These are phyloP conservation scores for Naja naja DNA, from an alignment of 2,113 vertebrate species.

Conservation along the genomic window DNA sequence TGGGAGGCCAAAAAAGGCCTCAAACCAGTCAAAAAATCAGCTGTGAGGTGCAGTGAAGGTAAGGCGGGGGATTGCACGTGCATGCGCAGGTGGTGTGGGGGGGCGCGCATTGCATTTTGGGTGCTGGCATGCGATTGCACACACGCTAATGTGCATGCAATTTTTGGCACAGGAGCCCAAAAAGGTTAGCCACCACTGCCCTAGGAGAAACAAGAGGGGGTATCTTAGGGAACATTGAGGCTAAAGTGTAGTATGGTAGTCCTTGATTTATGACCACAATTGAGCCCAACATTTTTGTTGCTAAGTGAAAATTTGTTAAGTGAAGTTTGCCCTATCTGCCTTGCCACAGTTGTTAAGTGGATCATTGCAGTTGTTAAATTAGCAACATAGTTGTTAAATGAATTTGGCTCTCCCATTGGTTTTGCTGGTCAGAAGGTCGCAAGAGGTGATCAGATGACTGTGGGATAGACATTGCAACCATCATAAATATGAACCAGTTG, in stretches of 20 bases:
- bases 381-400: not conserved
- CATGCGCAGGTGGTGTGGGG: too few species aligned
- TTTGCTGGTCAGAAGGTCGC: not conserved
- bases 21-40: too few species aligned
- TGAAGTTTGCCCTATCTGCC: not conserved
- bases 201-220: not conserved
- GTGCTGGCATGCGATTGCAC: too few species aligned
- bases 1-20: too few species aligned
- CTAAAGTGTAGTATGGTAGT: not conserved
- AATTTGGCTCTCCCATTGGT: not conserved
- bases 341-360: too few species aligned
- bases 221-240: not conserved
- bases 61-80: too few species aligned
- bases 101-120: too few species aligned
- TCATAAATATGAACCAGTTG: not conserved
- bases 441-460: not conserved
- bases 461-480: fast-evolving
- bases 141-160: too few species aligned
- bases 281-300: not conserved
- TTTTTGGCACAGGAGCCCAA: too few species aligned
- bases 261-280: not conserved
- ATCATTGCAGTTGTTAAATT: not conserved
- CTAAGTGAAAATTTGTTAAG: not conserved
- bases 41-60: too few species aligned
- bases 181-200: too few species aligned